Evolutionary conservation across 2,797 vertebrate genomes (phyloP), one percentile per base, ranked within the genome.

Genomic region (Natrix natrix): DNA sequence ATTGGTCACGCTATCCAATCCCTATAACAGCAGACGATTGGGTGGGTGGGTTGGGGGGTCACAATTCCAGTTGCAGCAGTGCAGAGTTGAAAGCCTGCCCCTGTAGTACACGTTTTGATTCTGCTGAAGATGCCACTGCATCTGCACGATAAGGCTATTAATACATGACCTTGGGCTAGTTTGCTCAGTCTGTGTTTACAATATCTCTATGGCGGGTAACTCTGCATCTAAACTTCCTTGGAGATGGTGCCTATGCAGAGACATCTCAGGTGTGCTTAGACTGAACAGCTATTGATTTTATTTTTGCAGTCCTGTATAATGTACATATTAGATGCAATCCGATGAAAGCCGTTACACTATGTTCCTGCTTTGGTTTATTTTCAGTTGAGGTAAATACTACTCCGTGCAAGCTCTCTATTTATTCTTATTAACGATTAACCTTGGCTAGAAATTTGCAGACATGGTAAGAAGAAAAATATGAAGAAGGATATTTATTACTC

Each of bases 381-480:
- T 59, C 86, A 78, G 22, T 69, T 4, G 4, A 43, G 48, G 60
- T 17, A 66, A 66, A 17, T 61, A n/a, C 61, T 83, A 10, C n/a
- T 78, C 60, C 10, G 16, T 86, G 87, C 56, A 89, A 89, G 16
- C 28, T 55, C 69, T 61, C 48, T 52, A 78, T 32, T 43, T 78
- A 20, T 66, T 88, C 17, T 93, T 91, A 60, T 55, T 88, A 54
- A 48, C 63, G n/a, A 26, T 66, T n/a, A 83, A 28, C 56, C 87
- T 89, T n/a, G 43, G 10, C 57, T 91, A 89, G 63, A 86, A 86
- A 86, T 91, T 89, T 91, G 55, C 86, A 83, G 90, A 24, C 57
- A 48, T 52, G 83, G 61, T 86, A 89, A 63, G n/a, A 11, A 60
- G 32, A 26, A 28, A 56, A 59, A 83, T 89, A 91, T 91, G 86